Conservation (phyloP, 1,140 invertebrate genomes). For the Theocolax elegans region DNA sequence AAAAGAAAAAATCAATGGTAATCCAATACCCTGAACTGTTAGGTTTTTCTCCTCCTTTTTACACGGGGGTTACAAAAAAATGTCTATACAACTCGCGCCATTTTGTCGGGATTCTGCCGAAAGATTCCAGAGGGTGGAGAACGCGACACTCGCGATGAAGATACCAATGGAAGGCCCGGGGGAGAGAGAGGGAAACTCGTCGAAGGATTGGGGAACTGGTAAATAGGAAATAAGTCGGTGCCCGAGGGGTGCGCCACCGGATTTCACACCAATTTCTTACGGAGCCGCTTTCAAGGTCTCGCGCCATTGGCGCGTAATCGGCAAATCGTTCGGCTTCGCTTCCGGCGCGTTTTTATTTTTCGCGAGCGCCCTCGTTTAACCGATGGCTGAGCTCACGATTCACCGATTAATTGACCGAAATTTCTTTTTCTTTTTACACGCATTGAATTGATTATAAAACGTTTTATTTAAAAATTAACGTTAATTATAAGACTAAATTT, state of each 20-base stretch:
- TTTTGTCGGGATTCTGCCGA: slow-evolving; percentile 52
- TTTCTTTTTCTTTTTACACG: no score
- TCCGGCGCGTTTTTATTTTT: no score
- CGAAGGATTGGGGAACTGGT: slow-evolving; percentile 40
- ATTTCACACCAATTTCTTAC: slow-evolving; percentile 66
- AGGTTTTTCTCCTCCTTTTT: no score
- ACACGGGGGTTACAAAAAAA: no score
- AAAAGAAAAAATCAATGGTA: neutral
- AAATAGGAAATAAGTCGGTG: slow-evolving; percentile 68
- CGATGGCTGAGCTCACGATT: no score
- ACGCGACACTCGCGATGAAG: slow-evolving; percentile 48
- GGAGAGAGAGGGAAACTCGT: neutral
- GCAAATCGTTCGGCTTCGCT: slow-evolving; percentile 57
- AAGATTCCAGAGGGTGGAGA: slow-evolving; percentile 43
- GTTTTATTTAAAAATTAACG: no score
- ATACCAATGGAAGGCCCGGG: slow-evolving; percentile 45
- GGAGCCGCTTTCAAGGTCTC: slow-evolving; percentile 45
- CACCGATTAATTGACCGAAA: no score
- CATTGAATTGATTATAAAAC: no score
- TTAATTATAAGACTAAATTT: no score
- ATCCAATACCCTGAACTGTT: no score
- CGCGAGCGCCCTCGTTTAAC: no score
- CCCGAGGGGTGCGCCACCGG: slow-evolving; percentile 61
- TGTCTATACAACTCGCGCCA: slow-evolving; percentile 51
- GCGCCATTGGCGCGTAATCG: slow-evolving; percentile 65